Evolutionary conservation across 2,113 vertebrate species (phyloP), one percentile per base, ranked within the genome.

Genomic region (Dissostichus mawsoni): DNA sequence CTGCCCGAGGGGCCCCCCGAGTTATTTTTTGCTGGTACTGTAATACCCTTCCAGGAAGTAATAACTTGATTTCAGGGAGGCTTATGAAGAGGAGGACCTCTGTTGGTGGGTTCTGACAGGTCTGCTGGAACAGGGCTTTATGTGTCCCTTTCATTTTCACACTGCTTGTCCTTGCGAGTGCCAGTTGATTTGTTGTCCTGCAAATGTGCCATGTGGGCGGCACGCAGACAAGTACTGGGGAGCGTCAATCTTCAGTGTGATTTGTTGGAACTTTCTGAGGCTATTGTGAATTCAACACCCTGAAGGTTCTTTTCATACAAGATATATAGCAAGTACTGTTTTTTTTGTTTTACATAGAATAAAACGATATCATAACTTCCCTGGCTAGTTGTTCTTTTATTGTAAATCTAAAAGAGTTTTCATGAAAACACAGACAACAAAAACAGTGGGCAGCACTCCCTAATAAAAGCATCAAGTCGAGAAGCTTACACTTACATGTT

Each of bases 21-120:
- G 5, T 36, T 25, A 48, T 61, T 18, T 36, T 10, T 62, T 11
- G 13, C n/a, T 44, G n/a, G 69, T 33, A 33, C 52, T 66, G 66
- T 76, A 70, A 79, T 86, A 77, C 72, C 64, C 62, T 76, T 67
- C 64, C 52, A 75, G 74, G 88, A 90, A 81, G 70, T 82, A 80
- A 85, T 91, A 89, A 88, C 87, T 93, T 87, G 56, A 87, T 91
- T 81, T 88, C 63, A 20, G 65, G 51, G n/a, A 81, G 80, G 77
- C 74, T 88, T 78, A 87, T 71, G 76, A 80, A 81, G 69, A 86
- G 57, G 47, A 79, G 56, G 71, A 55, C 67, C 41, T 83, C 74
- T 61, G 72, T 14, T 76, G 81, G 74, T 78, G 74, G 82, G 73
- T 69, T 72, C 51, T 85, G 82, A 91, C 87, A 88, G 78, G 55